Conservation (phyloP, 2,888 invertebrate genomes). For the Watsonalla binaria region DNA sequence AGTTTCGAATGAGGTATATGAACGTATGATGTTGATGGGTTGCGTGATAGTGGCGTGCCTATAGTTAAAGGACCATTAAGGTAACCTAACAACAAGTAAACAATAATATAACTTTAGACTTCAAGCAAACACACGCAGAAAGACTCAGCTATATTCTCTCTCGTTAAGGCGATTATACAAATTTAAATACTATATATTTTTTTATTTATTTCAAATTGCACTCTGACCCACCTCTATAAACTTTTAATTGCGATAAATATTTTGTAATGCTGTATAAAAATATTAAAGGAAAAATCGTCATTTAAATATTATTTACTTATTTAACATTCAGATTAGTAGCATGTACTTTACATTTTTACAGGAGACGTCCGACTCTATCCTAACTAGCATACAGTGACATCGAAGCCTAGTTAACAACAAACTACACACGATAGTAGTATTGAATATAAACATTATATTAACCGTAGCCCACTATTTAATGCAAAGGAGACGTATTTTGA, state of each 20-base stretch:
- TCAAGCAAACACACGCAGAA: conserved; percentile 66
- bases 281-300: conserved; percentile 77
- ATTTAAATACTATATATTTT: conserved; percentile 60
- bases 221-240: conserved; percentile 77
- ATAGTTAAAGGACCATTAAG: conserved; percentile 11
- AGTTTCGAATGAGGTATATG: conserved; percentile 3
- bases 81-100: conserved; percentile 41
- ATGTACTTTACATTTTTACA: conserved; percentile 78
- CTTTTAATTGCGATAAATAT: conserved; percentile 77
- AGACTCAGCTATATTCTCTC: conserved; percentile 75
- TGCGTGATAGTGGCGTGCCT: conserved; percentile 8
- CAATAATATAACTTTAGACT: conserved; percentile 47
- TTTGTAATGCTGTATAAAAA: conserved; percentile 78
- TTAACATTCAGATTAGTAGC: conserved; percentile 73
- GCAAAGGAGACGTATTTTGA: conserved; percentile 72
- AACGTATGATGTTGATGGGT: conserved; percentile 5
- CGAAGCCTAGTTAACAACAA: conserved; percentile 74
- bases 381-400: conserved; percentile 71
- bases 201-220: conserved; percentile 62
- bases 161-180: conserved; percentile 76
- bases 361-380: conserved; percentile 65
- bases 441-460: conserved; percentile 63
- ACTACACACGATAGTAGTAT: conserved; percentile 72
- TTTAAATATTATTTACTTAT: conserved; percentile 66
- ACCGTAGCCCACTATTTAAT: conserved; percentile 69